Evolutionary conservation across 2,797 vertebrate genomes (phyloP).

Genomic region (Sylvia borin): DNA sequence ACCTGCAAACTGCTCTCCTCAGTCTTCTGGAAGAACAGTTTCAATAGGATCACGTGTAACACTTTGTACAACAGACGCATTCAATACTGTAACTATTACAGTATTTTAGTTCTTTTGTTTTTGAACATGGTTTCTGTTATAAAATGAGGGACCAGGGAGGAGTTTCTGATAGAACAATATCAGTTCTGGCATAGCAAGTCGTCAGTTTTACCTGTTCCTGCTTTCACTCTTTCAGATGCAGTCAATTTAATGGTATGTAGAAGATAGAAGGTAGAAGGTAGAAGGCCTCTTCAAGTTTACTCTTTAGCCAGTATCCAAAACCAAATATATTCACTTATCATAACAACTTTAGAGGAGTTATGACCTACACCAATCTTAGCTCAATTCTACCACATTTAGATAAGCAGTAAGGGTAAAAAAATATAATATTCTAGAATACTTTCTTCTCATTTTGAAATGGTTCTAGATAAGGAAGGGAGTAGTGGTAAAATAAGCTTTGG

Average conservation of each 20-base stretch:
- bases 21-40: background rate
- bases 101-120: background rate
- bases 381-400: background rate
- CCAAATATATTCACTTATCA: background rate
- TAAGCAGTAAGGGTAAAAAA: background rate
- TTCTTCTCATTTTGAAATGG: background rate
- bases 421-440: background rate
- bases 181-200: background rate
- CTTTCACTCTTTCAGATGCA: background rate
- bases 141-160: background rate
- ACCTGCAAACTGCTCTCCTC: background rate
- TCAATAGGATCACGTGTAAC: fast-evolving
- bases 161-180: background rate
- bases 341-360: background rate
- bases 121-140: background rate
- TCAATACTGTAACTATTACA: background rate
- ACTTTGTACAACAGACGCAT: background rate
- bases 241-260: background rate
- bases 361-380: background rate
- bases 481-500: background rate
- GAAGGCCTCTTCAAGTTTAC: background rate
- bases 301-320: background rate
- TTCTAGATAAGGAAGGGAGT: background rate
- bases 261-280: too few species aligned
- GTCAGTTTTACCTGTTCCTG: background rate